Conservation (phyloP, 2,113 vertebrate species). For the Formicarius rufipectus region DNA sequence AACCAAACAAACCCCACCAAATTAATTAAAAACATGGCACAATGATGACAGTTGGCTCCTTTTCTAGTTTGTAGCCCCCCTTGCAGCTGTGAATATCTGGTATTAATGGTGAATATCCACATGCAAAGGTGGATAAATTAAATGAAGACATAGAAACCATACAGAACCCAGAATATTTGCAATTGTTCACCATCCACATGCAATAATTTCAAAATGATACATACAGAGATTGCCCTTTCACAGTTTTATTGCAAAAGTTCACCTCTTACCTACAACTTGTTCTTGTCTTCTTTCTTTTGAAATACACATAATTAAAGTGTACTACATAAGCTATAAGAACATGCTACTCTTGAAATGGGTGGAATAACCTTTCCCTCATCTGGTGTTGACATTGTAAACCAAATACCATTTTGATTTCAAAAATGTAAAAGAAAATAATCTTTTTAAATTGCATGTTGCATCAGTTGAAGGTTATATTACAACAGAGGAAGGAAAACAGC, state of each 20-base stretch:
- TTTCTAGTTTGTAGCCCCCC: not conserved
- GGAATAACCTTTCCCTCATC: not conserved
- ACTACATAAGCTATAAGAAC: not conserved
- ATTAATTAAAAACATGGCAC: not conserved
- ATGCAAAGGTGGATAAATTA: not conserved
- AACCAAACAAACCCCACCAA: no score
- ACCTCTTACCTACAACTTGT: not conserved
- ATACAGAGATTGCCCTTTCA: not conserved
- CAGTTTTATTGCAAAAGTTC: not conserved
- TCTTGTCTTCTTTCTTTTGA: not conserved
- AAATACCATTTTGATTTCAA: not conserved
- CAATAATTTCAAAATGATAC: not conserved
- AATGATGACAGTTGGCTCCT: not conserved
- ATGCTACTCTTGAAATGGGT: not conserved
- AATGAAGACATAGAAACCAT: not conserved
- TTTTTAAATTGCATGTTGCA: rapidly evolving
- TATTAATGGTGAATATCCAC: not conserved
- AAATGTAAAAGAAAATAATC: not conserved
- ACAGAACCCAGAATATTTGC: not conserved
- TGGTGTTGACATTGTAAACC: not conserved
- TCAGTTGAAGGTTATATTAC: not conserved
- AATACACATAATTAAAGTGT: not conserved
- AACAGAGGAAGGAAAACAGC: not conserved
- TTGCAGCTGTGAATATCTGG: not conserved
- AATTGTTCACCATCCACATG: not conserved